A percentile compares a stretch with the other conserved stretches of the same genome.
Evolutionary conservation across 2,113 vertebrate genomes (phyloP).

Genomic region (Brachyhypopomus occidentalis): DNA sequence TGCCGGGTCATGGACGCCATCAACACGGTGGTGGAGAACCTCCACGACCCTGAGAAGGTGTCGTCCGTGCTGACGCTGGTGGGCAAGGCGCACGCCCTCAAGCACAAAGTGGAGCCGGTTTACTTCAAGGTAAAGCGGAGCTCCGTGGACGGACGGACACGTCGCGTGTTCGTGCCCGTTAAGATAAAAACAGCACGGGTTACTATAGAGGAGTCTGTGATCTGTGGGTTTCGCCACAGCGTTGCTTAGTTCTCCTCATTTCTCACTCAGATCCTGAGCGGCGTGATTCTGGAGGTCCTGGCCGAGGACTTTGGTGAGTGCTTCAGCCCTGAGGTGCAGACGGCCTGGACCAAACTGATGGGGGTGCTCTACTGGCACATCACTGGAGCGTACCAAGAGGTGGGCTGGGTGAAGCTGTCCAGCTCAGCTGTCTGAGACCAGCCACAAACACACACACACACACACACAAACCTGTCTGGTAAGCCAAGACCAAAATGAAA

Average conservation of each 20-base stretch:
- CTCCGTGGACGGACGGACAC: no score
- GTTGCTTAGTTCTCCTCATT: not conserved
- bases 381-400: slow-evolving; percentile 91
- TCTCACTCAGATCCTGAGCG: slow-evolving; percentile 82
- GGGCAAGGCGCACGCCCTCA: slow-evolving; percentile 92
- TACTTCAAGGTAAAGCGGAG: slow-evolving; percentile 89
- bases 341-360: slow-evolving; percentile 91
- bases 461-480: slow-evolving; percentile 5
- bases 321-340: slow-evolving; percentile 86
- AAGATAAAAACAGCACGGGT: no score
- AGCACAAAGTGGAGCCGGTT: slow-evolving; percentile 96
- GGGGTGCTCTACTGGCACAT: slow-evolving; percentile 88
- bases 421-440: slow-evolving; percentile 84
- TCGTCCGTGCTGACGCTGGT: slow-evolving; percentile 87
- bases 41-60: slow-evolving; percentile 89
- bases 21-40: slow-evolving; percentile 88
- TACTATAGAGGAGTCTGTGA: no score
- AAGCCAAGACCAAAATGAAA: not conserved
- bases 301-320: slow-evolving; percentile 85
- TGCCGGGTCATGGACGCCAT: slow-evolving; percentile 83
- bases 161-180: no score
- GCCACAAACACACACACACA: slow-evolving; percentile 17
- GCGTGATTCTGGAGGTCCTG: slow-evolving; percentile 90
- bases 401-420: slow-evolving; percentile 94
- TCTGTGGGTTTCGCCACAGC: no score